A percentile compares a stretch with the other conserved stretches of the same genome.
These are phyloP conservation scores for Sebastes itinus DNA, from an alignment of 2,797 vertebrate species.

Conservation along the genomic window DNA sequence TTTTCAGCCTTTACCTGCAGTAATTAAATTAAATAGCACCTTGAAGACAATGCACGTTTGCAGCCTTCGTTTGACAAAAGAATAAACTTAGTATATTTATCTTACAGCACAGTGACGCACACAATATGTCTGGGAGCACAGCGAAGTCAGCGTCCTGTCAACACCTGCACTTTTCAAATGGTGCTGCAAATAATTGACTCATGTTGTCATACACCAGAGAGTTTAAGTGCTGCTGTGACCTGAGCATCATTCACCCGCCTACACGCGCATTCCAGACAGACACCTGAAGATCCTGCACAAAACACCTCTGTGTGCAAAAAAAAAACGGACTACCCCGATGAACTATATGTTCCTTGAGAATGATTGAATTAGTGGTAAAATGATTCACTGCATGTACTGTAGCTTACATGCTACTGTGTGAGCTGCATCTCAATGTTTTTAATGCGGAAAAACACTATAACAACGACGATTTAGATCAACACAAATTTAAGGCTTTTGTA, in stretches of 20 bases:
- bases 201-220: slow-evolving; percentile 49
- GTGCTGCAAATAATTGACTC: slow-evolving; percentile 57
- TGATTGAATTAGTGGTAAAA: not conserved
- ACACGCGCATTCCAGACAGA: slow-evolving; percentile 1
- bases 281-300: slow-evolving; percentile 26
- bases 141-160: slow-evolving; percentile 30
- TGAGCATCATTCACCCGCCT: slow-evolving; percentile 31
- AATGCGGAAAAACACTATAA: not conserved
- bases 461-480: not conserved
- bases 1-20: not conserved
- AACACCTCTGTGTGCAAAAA: slow-evolving; percentile 4
- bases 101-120: not conserved
- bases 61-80: slow-evolving; percentile 23
- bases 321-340: not conserved
- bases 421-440: not conserved
- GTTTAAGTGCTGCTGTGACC: slow-evolving; percentile 53
- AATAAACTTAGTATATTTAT: slow-evolving; percentile 36
- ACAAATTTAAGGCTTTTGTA: not conserved
- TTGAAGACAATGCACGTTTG: not conserved
- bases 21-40: slow-evolving; percentile 7
- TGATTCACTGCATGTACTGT: not conserved
- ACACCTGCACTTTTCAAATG: slow-evolving; percentile 38
- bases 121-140: slow-evolving; percentile 21
- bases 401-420: not conserved
- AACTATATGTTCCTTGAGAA: slow-evolving; percentile 3